phyloP scores from a whole-genome alignment of 1,140 invertebrate genomes.

The Apis cerana region DNA sequence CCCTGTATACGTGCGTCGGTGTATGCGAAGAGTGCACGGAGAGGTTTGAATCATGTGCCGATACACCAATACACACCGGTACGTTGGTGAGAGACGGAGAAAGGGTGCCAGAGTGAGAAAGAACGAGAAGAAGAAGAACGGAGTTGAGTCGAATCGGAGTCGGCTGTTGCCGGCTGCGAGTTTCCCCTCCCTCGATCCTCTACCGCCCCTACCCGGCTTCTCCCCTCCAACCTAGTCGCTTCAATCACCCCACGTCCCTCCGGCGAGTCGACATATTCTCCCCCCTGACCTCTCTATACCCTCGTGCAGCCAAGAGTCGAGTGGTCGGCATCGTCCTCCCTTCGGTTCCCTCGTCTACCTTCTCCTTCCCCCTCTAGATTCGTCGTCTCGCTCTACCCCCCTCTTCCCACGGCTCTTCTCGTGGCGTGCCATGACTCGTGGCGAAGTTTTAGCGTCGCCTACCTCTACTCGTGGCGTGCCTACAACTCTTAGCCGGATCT shows the following conservation, averaged over 20 bases:
- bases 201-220: conserved; percentile 12
- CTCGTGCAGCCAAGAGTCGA: conserved; percentile 29
- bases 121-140: conserved; percentile 45
- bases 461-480: conserved; percentile 68
- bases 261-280: conserved; percentile 43
- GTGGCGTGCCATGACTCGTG: conserved; percentile 72
- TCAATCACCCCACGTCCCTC: conserved; percentile 61
- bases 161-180: conserved; percentile 65
- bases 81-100: conserved; percentile 21
- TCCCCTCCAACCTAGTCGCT: conserved; percentile 33
- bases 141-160: conserved; percentile 43
- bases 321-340: conserved; percentile 20
- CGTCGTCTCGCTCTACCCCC: conserved; percentile 39
- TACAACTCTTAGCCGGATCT: conserved; percentile 75
- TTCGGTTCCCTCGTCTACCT: conserved; percentile 7
- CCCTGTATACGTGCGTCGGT: conserved; percentile 51
- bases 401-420: conserved; percentile 46
- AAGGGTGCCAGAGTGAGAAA: conserved; percentile 12
- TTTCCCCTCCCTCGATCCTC: conserved; percentile 7
- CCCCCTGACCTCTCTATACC: conserved; percentile 43
- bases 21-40: not conserved
- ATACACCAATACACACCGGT: conserved; percentile 40
- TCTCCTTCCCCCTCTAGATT: conserved; percentile 42
- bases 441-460: conserved; percentile 77
- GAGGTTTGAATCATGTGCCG: conserved; percentile 40